phyloP scores from a whole-genome alignment of 2,113 vertebrate genomes.

The Ciconia stormi region DNA sequence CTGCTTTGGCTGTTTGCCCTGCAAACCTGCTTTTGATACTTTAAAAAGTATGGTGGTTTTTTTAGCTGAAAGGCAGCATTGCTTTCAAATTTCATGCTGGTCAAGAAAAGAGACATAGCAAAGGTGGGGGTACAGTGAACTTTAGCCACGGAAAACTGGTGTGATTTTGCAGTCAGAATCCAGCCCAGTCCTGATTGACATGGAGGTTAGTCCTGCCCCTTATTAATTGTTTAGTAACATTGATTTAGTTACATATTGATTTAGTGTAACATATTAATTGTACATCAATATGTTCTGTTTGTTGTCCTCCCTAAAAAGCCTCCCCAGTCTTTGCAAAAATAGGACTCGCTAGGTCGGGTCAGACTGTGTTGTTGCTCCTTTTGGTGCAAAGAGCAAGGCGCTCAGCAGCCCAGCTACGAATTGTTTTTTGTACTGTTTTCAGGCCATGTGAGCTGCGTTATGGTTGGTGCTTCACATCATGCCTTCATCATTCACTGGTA shows the following conservation, averaged over 20 bases:
- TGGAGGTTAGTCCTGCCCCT: not conserved
- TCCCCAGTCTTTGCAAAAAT: not conserved
- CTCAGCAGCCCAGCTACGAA: not conserved
- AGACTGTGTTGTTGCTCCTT: not conserved
- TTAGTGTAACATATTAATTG: no score
- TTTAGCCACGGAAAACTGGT: not conserved
- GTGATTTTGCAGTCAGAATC: not conserved
- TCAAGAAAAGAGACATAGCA: not conserved
- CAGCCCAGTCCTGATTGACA: not conserved
- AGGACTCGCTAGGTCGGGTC: not conserved
- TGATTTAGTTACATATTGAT: no score
- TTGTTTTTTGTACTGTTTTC: not conserved
- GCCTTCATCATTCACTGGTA: not conserved
- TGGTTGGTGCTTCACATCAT: not conserved
- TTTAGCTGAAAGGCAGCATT: not conserved
- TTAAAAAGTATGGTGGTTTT: rapidly evolving
- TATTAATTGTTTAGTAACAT: no score
- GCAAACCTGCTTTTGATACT: not conserved
- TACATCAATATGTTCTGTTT: not conserved
- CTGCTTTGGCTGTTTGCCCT: not conserved
- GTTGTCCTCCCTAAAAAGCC: not conserved
- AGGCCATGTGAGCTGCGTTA: not conserved
- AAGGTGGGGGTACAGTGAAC: not conserved
- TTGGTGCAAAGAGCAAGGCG: not conserved
- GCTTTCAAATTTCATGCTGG: not conserved